These are phyloP conservation scores for Neelides sp. DNA, from an alignment of 1,140 invertebrate genomes.

Conservation along the genomic window DNA sequence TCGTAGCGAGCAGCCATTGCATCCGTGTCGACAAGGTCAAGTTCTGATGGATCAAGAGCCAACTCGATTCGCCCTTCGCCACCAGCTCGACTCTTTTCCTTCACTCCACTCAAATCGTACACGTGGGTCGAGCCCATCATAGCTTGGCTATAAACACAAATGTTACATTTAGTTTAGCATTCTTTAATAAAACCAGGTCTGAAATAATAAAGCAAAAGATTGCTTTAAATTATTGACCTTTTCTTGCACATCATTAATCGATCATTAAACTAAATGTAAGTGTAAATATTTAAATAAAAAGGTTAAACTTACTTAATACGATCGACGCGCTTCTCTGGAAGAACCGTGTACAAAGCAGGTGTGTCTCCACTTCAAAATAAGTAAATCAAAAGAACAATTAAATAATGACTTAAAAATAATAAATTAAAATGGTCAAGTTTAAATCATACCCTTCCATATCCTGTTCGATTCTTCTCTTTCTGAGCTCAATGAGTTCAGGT, in stretches of 20 bases:
- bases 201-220: no score
- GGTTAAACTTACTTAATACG: no score
- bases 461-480: conserved; percentile 92
- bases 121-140: conserved; percentile 97
- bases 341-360: conserved; percentile 77
- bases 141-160: no score
- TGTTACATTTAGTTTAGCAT: no score
- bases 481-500: conserved; percentile 92
- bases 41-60: conserved; percentile 89
- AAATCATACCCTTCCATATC: conserved; percentile 78
- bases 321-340: conserved; percentile 87
- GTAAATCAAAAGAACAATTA: conserved; percentile 16
- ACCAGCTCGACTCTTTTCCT: conserved; percentile 32
- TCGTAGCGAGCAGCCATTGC: conserved; percentile 95
- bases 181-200: no score
- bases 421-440: conserved; percentile 8
- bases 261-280: no score
- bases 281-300: no score
- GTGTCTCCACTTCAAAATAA: conserved; percentile 57
- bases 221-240: no score
- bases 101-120: conserved; percentile 68
- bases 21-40: conserved; percentile 81
- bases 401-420: conserved; percentile 6
- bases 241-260: no score
- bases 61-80: conserved; percentile 52